Evolutionary conservation across 2,888 invertebrate genomes (phyloP).

Genomic region (Frankliniella fusca): DNA sequence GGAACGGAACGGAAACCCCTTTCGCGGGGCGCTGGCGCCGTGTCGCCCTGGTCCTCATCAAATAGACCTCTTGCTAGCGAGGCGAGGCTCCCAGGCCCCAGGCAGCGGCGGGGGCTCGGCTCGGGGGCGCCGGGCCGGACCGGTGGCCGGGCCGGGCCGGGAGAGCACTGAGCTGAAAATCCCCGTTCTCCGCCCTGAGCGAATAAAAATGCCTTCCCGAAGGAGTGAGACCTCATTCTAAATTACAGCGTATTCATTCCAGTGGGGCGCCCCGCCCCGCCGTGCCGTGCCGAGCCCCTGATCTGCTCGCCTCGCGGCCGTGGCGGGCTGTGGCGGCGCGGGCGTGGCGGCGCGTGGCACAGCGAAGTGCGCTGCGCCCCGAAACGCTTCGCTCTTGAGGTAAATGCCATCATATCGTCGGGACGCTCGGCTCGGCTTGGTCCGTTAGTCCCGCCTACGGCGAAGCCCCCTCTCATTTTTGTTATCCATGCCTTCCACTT

Average conservation of each 20-base stretch:
- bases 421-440: too few relatives aligned
- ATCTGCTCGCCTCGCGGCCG: too few relatives aligned
- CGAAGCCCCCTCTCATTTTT: too few relatives aligned
- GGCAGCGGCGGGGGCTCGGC: background rate
- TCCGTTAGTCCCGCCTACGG: background rate
- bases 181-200: background rate
- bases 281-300: too few relatives aligned
- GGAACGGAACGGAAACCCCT: too few relatives aligned
- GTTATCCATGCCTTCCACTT: too few relatives aligned
- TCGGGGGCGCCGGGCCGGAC: background rate
- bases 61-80: background rate
- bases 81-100: background rate
- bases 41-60: background rate
- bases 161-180: background rate
- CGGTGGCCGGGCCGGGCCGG: background rate
- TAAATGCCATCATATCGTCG: too few relatives aligned
- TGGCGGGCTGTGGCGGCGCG: too few relatives aligned
- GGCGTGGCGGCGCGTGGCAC: too few relatives aligned
- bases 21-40: background rate
- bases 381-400: too few relatives aligned
- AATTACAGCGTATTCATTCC: slow-evolving; percentile 16
- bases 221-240: background rate
- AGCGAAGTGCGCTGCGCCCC: too few relatives aligned
- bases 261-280: background rate
- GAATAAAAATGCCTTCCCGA: background rate